Evolutionary conservation across 2,888 invertebrate species (phyloP).

Genomic region (Pediacus dermestoides): DNA sequence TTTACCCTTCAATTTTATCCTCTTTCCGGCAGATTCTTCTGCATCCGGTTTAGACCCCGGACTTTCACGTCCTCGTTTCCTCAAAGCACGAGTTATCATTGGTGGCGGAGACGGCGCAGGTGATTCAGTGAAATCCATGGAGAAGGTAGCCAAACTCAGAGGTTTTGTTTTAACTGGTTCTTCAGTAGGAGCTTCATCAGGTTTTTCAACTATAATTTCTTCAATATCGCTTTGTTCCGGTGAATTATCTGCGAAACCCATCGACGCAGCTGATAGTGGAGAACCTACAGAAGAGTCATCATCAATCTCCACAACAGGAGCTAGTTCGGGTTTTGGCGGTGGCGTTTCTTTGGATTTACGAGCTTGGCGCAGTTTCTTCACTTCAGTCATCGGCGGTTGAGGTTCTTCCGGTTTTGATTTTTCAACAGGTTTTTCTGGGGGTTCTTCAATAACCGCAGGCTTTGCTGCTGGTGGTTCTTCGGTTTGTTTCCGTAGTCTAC

Average conservation of each 20-base stretch:
- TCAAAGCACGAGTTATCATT: conserved; percentile 23
- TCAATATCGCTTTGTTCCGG: conserved; percentile 55
- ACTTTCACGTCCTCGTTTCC: conserved; percentile 37
- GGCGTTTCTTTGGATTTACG: background rate
- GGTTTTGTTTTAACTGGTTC: conserved; percentile 13
- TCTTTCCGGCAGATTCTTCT: conserved; percentile 28
- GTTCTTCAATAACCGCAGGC: too few relatives aligned
- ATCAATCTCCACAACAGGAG: background rate
- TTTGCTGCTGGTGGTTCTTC: too few relatives aligned
- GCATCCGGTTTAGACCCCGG: conserved; percentile 23
- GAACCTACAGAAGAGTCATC: background rate
- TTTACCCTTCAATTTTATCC: conserved; percentile 38
- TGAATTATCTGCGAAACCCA: too few relatives aligned
- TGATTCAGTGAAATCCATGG: conserved; percentile 38
- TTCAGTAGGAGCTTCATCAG: conserved; percentile 39
- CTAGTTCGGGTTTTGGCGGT: conserved; percentile 1
- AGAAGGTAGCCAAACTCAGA: conserved; percentile 30
- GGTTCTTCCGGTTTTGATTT: too few relatives aligned
- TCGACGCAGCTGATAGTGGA: background rate
- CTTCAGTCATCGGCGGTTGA: background rate
- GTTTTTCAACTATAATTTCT: too few relatives aligned
- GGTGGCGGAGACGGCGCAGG: conserved; percentile 26
- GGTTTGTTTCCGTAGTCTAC: too few relatives aligned
- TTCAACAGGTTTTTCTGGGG: conserved; percentile 4
- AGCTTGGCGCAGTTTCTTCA: background rate